Evolutionary conservation across 2,113 vertebrate species (phyloP), one percentile per base, ranked within the genome.

Genomic region (Sminthopsis crassicaudata): DNA sequence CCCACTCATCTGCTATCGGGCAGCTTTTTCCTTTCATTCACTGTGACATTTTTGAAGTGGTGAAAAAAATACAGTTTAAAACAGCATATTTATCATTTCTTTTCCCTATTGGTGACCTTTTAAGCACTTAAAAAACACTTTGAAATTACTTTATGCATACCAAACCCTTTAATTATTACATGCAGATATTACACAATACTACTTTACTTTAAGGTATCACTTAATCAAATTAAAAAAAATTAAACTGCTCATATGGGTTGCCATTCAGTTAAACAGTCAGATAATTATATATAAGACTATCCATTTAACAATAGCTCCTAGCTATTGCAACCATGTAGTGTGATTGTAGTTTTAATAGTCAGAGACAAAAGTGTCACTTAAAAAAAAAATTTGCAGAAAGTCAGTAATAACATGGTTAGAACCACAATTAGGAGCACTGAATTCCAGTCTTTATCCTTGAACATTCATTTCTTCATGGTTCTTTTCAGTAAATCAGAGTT

Each of bases 41-140:
- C 97, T 97, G 88, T 97, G 96, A 98, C 97, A 97, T 98, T 98
- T 98, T 98, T 97, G 98, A 98, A 98, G 97, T 97, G 98, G 98
- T 97, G 98, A 98, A 98, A 97, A 95, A 93, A 94, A 97, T 95
- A 96, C 94, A 96, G 98, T 97, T 98, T 97, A 97, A 96, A 98
- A 96, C 95, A 96, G 95, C 95, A 97, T 96, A 98, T 97, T 98
- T 91, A 10, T 97, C 98, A 98, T 97, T 98, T 98, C 98, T 89
- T 88, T 98, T 97, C 97, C 95, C 97, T 97, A 97, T 97, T 98
- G 96, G 96, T 97, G 98, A 98, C 97, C 97, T 98, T 98, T 98
- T 97, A 98, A 97, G 94, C 96, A 95, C 95, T 96, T 93, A 95
- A 95, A 97, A 98, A 98, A 98, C 94, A 98, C 92, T 92, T 97